A percentile compares a stretch with the other conserved stretches of the same genome.
Evolutionary conservation across 2,797 vertebrate genomes (phyloP).

Genomic region (Hapalemur alaotrensis): DNA sequence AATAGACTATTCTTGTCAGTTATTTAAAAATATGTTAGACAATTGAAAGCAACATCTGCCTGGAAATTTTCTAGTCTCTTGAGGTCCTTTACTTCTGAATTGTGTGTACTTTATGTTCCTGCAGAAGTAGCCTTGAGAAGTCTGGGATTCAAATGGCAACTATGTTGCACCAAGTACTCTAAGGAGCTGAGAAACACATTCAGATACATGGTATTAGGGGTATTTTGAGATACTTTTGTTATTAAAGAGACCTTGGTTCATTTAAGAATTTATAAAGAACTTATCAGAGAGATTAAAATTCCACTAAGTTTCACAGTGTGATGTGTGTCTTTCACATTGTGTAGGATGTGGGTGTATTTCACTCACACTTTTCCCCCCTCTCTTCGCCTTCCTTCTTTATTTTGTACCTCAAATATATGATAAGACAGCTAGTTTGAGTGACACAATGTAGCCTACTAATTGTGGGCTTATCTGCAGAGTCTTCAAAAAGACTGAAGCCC

Average conservation of each 20-base stretch:
- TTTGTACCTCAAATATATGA: background rate
- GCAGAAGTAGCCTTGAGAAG: conserved; percentile 57
- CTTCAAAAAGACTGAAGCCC: background rate
- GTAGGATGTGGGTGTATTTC: background rate
- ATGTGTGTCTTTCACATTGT: background rate
- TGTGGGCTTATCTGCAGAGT: background rate
- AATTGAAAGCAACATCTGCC: background rate
- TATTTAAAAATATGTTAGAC: background rate
- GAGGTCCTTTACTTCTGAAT: background rate
- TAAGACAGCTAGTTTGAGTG: background rate
- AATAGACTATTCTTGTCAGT: background rate
- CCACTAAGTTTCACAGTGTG: background rate
- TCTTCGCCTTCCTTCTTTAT: conserved; percentile 45
- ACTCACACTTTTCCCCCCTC: background rate
- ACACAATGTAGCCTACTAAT: background rate
- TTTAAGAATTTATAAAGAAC: conserved; percentile 52
- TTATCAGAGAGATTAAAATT: conserved; percentile 77
- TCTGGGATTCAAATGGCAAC: background rate
- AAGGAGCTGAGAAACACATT: conserved; percentile 31
- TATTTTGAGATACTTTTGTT: conserved; percentile 57
- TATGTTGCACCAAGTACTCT: conserved; percentile 41
- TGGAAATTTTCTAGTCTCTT: background rate
- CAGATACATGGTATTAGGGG: background rate
- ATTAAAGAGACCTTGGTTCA: conserved; percentile 60
- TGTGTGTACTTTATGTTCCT: conserved; percentile 16